Percentiles rank a stretch among this genome's conserved stretches.
phyloP scores from a whole-genome alignment of 1,140 invertebrate genomes.

The Bactericera cockerelli region DNA sequence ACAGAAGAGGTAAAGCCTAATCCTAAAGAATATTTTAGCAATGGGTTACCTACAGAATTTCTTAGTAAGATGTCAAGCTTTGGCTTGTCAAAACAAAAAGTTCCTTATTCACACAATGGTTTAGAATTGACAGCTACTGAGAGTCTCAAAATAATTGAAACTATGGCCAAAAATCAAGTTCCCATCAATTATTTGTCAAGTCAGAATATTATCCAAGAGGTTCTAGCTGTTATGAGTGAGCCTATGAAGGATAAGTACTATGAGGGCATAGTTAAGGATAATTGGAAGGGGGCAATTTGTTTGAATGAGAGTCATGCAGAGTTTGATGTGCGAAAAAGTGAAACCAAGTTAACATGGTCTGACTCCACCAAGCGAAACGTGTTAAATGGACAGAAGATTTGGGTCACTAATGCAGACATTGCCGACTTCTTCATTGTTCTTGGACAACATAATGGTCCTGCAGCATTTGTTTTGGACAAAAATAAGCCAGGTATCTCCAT shows the following conservation, averaged over 20 bases:
- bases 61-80: conserved; percentile 11
- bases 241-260: conserved; percentile 17
- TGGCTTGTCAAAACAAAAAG: not conserved
- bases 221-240: not conserved
- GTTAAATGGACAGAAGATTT: conserved; percentile 18
- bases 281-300: conserved; percentile 11
- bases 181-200: conserved; percentile 1
- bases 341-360: not conserved
- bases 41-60: not conserved
- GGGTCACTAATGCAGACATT: conserved; percentile 17
- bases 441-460: conserved; percentile 7
- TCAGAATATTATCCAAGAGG: conserved; percentile 4
- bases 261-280: conserved; percentile 12
- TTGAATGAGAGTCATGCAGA: conserved; percentile 14
- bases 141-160: conserved; percentile 13
- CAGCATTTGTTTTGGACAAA: conserved; percentile 16
- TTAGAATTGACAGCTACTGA: conserved; percentile 15
- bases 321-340: conserved; percentile 12
- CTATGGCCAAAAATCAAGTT: not conserved
- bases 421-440: conserved; percentile 18
- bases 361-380: conserved; percentile 1
- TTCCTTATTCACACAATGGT: conserved; percentile 9
- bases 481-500: not conserved
- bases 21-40: not conserved
- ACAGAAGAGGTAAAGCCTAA: not conserved